Percentiles rank a stretch among this genome's conserved stretches.
Evolutionary conservation across 2,888 invertebrate species (phyloP).

Genomic region (Schizaphis graminum): DNA sequence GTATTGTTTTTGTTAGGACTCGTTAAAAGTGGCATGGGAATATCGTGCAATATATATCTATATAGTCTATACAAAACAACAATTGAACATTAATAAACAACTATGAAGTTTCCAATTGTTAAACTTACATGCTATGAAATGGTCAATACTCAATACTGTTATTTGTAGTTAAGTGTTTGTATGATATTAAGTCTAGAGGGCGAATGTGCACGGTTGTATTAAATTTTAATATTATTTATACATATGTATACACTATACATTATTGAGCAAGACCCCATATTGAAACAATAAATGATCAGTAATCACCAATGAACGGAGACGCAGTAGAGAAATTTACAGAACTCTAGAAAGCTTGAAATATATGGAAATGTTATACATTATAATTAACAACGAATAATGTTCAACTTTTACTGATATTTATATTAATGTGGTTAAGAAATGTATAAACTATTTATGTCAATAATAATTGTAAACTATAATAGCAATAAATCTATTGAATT

Average conservation of each 20-base stretch:
- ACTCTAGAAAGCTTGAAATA: neutral
- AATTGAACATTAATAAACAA: slow-evolving; percentile 10
- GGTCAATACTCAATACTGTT: neutral
- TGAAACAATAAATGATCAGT: neutral
- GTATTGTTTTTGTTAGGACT: neutral
- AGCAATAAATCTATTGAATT: neutral
- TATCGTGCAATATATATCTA: neutral
- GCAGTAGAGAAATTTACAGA: neutral
- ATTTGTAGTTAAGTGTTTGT: neutral
- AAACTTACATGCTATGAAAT: neutral
- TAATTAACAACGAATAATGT: neutral
- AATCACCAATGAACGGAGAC: neutral
- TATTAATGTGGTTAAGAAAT: neutral
- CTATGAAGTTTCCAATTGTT: neutral
- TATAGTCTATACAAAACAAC: neutral
- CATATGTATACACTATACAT: neutral
- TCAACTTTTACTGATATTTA: neutral
- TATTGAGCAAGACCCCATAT: neutral
- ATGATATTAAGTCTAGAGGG: neutral
- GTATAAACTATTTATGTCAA: neutral
- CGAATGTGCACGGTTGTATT: neutral
- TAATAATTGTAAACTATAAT: neutral
- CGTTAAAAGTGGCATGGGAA: neutral
- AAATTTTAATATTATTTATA: neutral
- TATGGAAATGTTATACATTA: neutral